phyloP scores from a whole-genome alignment of 2,113 vertebrate genomes.

The Marmota monax region DNA sequence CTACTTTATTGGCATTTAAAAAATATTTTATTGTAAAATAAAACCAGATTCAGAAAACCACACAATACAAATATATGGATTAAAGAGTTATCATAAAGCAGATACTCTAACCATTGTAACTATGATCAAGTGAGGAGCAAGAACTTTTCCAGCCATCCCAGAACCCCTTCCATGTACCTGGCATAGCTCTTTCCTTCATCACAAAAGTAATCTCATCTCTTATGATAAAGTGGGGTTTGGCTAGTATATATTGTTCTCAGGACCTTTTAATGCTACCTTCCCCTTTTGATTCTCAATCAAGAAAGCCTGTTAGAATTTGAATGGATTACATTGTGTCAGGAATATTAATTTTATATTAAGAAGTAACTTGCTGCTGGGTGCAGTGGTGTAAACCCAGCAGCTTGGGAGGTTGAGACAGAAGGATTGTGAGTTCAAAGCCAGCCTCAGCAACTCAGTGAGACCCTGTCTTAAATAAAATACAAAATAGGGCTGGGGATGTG shows the following conservation, averaged over 20 bases:
- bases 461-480: too few species aligned
- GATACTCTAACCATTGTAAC: not conserved
- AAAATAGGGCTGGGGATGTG: too few species aligned
- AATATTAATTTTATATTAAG: constrained; percentile 35
- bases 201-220: not conserved
- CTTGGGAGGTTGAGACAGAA: too few species aligned
- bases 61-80: not conserved
- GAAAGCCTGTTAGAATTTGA: not conserved
- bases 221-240: not conserved
- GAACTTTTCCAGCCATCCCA: not conserved
- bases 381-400: too few species aligned
- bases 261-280: not conserved
- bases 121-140: not conserved
- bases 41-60: not conserved
- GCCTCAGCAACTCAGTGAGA: too few species aligned
- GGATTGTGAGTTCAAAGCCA: too few species aligned
- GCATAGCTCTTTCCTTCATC: not conserved
- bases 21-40: constrained; percentile 37
- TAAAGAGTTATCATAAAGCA: not conserved
- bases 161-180: not conserved
- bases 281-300: not conserved
- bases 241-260: not conserved
- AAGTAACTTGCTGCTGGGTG: not conserved
- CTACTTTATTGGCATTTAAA: not conserved
- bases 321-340: not conserved